Evolutionary conservation across 2,797 vertebrate genomes (phyloP).

Genomic region (Chloroceryle amazona): DNA sequence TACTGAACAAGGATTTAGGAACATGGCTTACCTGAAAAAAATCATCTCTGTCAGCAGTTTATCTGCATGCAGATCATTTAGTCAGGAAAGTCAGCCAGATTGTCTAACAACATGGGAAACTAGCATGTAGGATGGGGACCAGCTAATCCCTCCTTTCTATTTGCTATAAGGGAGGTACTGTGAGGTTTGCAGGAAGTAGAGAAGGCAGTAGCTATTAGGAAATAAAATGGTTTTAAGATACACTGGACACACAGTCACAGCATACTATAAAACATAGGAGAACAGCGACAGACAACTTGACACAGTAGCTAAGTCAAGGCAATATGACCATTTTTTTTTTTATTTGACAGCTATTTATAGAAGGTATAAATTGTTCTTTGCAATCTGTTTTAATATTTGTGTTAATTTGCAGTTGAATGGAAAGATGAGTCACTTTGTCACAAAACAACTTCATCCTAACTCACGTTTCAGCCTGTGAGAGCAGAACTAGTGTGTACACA

Average conservation of each 20-base stretch:
- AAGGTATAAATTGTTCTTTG: not conserved
- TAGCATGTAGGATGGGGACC: not conserved
- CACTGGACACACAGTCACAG: not conserved
- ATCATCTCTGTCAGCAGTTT: not conserved
- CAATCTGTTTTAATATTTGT: not conserved
- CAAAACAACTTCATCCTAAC: not conserved
- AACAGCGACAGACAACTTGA: not conserved
- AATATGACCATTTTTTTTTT: not conserved
- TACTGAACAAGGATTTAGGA: not conserved
- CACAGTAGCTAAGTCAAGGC: not conserved
- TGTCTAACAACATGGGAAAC: not conserved
- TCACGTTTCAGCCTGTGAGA: not conserved
- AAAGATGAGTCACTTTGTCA: conserved; percentile 7
- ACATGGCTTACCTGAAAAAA: not conserved
- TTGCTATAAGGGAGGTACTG: not conserved
- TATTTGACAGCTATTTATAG: not conserved
- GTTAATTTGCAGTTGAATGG: not conserved
- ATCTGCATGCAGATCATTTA: not conserved
- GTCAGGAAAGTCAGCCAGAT: not conserved
- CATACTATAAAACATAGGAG: not conserved
- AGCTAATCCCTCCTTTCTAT: not conserved
- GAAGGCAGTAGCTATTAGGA: not conserved
- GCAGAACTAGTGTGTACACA: not conserved
- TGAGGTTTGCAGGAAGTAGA: not conserved
- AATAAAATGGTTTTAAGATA: not conserved